Evolutionary conservation across 2,113 vertebrate genomes (phyloP).

Genomic region (Brachyhypopomus gauderio): DNA sequence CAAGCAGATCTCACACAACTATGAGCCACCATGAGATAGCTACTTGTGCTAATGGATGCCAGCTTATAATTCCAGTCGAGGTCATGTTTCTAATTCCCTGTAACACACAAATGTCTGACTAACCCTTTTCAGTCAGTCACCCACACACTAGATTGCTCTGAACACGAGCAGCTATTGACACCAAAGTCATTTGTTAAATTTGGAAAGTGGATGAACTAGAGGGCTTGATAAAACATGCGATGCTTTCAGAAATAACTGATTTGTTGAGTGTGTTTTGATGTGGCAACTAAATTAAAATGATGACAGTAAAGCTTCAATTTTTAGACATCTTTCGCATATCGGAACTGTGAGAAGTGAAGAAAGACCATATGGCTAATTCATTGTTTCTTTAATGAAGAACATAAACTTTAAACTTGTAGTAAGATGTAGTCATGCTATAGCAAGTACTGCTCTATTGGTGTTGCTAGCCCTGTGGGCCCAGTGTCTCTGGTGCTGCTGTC

Average conservation of each 20-base stretch:
- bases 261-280: neutral
- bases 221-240: neutral
- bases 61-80: neutral
- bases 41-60: constrained; percentile 10
- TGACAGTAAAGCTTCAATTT: neutral
- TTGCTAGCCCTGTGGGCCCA: neutral
- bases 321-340: too few relatives aligned
- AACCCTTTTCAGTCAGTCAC: neutral
- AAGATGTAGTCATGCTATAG: neutral
- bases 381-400: too few relatives aligned
- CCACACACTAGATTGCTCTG: constrained; percentile 22
- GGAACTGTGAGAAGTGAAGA: neutral
- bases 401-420: neutral
- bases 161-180: constrained; percentile 25
- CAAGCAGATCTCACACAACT: neutral
- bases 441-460: neutral
- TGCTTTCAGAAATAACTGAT: constrained; percentile 1
- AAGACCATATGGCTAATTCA: neutral
- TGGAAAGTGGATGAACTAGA: constrained; percentile 8
- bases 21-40: constrained; percentile 13
- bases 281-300: neutral
- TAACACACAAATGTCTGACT: neutral
- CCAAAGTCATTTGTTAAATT: constrained; percentile 5
- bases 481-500: neutral
- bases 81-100: constrained; percentile 1